A percentile compares a stretch with the other conserved stretches of the same genome.
Evolutionary conservation across 2,113 vertebrate species (phyloP).

Genomic region (Vireo altiloquus): DNA sequence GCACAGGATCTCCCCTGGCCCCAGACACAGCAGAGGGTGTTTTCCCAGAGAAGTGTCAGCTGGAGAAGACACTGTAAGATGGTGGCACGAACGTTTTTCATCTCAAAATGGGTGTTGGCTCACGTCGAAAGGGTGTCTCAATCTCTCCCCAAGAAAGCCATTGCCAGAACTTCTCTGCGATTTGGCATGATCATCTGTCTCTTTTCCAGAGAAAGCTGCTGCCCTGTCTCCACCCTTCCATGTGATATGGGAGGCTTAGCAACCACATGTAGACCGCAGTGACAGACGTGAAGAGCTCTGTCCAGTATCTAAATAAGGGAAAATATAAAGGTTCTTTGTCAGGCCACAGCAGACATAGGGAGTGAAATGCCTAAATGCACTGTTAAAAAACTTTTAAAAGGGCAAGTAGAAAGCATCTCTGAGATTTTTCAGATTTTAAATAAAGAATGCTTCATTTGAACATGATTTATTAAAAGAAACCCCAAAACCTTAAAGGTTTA

Average conservation of each 20-base stretch:
- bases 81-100: neutral
- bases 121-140: constrained; percentile 16
- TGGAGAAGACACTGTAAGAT: neutral
- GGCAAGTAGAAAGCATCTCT: neutral
- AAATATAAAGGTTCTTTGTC: neutral
- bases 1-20: neutral
- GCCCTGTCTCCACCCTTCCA: constrained; percentile 39
- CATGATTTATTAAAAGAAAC: neutral
- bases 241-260: constrained; percentile 14
- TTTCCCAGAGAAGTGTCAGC: constrained; percentile 1
- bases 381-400: neutral
- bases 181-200: constrained; percentile 17
- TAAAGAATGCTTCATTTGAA: neutral
- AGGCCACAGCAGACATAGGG: neutral
- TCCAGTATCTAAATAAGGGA: neutral
- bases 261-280: neutral
- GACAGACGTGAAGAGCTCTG: neutral
- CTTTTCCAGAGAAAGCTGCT: constrained; percentile 47
- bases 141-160: neutral
- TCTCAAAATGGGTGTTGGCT: constrained; percentile 45
- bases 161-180: constrained; percentile 1
- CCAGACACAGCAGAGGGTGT: neutral
- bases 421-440: neutral
- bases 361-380: neutral
- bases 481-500: neutral